Evolutionary conservation across 92 coral and sea anemone species (phyloP).

Genomic region (Scolanthus callimorphus): DNA sequence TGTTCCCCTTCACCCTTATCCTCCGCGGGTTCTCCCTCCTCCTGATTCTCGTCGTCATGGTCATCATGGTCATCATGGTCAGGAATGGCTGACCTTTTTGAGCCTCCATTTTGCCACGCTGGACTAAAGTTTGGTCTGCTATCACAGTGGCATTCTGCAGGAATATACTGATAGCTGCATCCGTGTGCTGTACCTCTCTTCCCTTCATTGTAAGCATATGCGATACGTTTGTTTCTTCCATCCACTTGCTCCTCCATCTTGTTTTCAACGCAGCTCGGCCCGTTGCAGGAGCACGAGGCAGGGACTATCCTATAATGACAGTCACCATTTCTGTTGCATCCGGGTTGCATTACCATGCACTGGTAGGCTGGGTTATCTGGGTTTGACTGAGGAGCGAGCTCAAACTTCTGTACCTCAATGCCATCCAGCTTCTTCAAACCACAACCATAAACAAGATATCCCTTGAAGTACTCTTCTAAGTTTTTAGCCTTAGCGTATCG

Average conservation of each 20-base stretch:
- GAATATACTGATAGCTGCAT: neutral
- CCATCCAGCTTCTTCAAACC: neutral
- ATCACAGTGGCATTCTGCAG: neutral
- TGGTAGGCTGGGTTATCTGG: neutral
- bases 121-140: neutral
- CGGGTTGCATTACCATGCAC: neutral
- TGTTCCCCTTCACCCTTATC: too few relatives aligned
- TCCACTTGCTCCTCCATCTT: neutral
- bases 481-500: neutral
- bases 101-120: neutral
- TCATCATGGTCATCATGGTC: too few relatives aligned
- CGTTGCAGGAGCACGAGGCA: neutral
- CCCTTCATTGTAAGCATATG: neutral
- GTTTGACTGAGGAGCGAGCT: neutral
- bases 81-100: too few relatives aligned
- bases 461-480: neutral
- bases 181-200: neutral
- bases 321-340: neutral
- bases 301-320: neutral
- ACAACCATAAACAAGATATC: neutral
- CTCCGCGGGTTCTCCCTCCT: too few relatives aligned
- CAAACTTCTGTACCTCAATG: neutral
- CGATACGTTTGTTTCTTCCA: neutral
- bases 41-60: too few relatives aligned
- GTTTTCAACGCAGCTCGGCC: neutral